These are phyloP conservation scores for Spilogale gracilis DNA, from an alignment of 2,113 vertebrate genomes.

Conservation along the genomic window DNA sequence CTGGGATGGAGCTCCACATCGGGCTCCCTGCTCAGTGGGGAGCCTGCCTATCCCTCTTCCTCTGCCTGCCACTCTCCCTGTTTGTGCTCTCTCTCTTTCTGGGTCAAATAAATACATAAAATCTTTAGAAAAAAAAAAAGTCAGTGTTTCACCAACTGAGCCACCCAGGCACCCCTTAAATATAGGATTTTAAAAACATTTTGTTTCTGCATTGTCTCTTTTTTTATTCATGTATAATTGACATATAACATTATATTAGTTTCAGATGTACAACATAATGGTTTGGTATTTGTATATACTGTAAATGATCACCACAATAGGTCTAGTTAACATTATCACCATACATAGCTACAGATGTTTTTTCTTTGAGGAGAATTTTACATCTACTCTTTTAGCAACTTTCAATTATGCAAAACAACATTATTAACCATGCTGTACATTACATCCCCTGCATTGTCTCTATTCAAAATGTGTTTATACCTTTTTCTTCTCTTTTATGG, in stretches of 20 bases:
- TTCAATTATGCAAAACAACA: background rate
- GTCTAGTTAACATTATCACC: background rate
- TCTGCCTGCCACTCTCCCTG: no score
- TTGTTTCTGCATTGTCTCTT: conserved; percentile 7
- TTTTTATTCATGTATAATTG: background rate
- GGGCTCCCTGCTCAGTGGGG: no score
- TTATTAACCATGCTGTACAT: background rate
- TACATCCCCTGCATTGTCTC: background rate
- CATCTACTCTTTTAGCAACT: background rate
- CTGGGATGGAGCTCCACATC: no score
- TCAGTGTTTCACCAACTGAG: background rate
- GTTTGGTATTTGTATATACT: background rate
- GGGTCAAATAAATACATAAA: no score
- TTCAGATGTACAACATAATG: background rate
- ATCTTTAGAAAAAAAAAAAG: no score
- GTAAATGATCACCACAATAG: background rate
- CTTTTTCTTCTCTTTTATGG: background rate
- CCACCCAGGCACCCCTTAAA: background rate
- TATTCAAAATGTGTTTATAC: background rate
- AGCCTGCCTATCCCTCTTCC: no score
- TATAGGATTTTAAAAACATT: background rate
- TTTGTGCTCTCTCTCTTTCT: no score
- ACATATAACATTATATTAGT: background rate
- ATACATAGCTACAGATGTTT: background rate
- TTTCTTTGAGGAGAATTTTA: background rate